These are phyloP conservation scores for Eupithecia abbreviata DNA, from an alignment of 2,888 invertebrate genomes.

Conservation along the genomic window DNA sequence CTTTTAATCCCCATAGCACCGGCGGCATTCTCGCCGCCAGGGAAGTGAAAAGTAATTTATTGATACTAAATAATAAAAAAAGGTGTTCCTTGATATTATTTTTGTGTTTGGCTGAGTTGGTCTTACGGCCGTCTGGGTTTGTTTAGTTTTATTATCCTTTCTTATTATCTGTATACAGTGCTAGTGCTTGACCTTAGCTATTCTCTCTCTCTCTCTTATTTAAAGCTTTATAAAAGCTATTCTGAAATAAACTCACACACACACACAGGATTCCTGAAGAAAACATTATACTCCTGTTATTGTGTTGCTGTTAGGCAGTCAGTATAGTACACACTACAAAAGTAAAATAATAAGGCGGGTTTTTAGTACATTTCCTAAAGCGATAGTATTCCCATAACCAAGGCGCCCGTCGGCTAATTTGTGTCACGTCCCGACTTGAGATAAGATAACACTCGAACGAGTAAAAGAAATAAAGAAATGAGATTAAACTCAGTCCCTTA, in stretches of 20 bases:
- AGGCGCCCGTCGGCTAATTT: slow-evolving; percentile 18
- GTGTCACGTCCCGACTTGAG: slow-evolving; percentile 20
- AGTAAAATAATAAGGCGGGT: background rate
- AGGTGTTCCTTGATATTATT: background rate
- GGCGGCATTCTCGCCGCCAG: background rate
- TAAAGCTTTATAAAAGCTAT: too few relatives aligned
- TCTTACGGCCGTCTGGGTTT: background rate
- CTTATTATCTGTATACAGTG: too few relatives aligned
- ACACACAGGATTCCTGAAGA: background rate
- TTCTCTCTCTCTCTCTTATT: too few relatives aligned
- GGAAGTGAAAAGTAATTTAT: background rate
- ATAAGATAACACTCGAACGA: slow-evolving; percentile 17
- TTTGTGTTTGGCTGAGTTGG: background rate
- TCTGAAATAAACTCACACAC: too few relatives aligned
- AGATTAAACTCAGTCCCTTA: slow-evolving; percentile 15
- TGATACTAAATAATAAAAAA: background rate
- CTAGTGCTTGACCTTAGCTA: too few relatives aligned
- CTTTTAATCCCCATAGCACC: background rate
- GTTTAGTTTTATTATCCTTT: too few relatives aligned
- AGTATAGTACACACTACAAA: background rate
- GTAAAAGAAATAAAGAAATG: slow-evolving; percentile 28
- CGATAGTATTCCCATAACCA: background rate
- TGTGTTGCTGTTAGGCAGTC: background rate
- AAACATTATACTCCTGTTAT: background rate
- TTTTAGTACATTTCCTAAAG: background rate